Evolutionary conservation across 2,797 vertebrate genomes (phyloP).

Genomic region (Xiphophorus birchmanni): DNA sequence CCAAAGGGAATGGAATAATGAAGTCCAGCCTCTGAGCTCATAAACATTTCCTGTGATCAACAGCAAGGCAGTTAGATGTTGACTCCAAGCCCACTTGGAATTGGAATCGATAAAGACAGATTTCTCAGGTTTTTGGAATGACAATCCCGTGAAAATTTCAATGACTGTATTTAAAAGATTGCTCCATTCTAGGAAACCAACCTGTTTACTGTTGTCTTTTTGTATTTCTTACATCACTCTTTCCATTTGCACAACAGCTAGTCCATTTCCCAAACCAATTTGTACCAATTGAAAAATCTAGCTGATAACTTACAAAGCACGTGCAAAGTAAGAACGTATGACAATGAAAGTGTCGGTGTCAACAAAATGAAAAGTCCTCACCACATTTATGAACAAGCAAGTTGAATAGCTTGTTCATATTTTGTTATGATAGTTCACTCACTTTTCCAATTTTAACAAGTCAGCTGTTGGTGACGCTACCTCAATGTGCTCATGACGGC

Average conservation of each 20-base stretch:
- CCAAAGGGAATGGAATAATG: neutral
- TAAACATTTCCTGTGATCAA: neutral
- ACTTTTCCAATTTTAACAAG: neutral
- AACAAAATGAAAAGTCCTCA: neutral
- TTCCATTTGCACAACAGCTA: neutral
- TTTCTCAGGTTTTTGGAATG: neutral
- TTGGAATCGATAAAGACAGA: neutral
- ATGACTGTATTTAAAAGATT: neutral
- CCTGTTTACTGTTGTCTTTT: neutral
- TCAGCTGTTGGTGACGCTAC: too few relatives aligned
- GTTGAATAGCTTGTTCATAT: neutral
- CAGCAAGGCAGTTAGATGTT: neutral
- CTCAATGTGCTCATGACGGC: too few relatives aligned
- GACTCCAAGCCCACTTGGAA: neutral
- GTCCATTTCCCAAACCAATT: neutral
- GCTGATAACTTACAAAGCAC: neutral
- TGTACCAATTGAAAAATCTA: neutral
- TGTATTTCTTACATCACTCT: neutral
- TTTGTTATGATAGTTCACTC: neutral
- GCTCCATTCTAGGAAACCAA: neutral
- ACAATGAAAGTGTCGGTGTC: neutral
- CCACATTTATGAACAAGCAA: neutral
- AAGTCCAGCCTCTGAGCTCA: neutral
- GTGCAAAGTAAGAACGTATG: neutral
- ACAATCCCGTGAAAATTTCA: neutral